A percentile compares a stretch with the other conserved stretches of the same genome.
These are phyloP conservation scores for Malacoctenus gilli DNA, from an alignment of 2,797 vertebrate genomes.

Conservation along the genomic window DNA sequence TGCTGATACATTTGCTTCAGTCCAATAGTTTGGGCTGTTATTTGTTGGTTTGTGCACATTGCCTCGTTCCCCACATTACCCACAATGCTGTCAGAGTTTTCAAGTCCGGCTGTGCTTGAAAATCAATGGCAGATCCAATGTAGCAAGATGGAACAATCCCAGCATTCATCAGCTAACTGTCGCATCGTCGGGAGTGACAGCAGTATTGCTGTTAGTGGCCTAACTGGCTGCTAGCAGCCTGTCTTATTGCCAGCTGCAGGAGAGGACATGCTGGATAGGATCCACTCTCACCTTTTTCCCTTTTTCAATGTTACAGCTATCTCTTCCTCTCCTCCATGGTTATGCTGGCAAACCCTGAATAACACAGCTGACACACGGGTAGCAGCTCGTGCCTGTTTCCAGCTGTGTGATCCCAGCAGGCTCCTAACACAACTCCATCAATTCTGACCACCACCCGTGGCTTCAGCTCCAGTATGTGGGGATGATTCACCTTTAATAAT, in stretches of 20 bases:
- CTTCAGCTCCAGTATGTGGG: slow-evolving; percentile 9
- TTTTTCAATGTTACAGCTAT: background rate
- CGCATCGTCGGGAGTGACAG: no score
- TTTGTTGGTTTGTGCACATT: slow-evolving; percentile 13
- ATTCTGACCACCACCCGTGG: slow-evolving; percentile 10
- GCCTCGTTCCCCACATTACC: no score
- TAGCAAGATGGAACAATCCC: no score
- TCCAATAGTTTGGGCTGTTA: slow-evolving; percentile 7
- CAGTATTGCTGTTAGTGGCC: background rate
- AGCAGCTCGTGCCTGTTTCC: slow-evolving; percentile 16
- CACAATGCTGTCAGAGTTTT: no score
- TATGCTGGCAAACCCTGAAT: background rate
- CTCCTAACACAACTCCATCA: slow-evolving; percentile 13
- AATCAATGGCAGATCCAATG: slow-evolving; percentile 6
- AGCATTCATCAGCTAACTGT: no score
- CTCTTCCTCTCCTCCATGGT: no score
- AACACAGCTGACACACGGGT: slow-evolving; percentile 13
- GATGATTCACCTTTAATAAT: slow-evolving; percentile 1
- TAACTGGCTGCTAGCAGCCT: no score
- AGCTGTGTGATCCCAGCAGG: slow-evolving; percentile 3
- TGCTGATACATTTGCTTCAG: slow-evolving; percentile 4
- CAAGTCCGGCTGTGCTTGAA: slow-evolving; percentile 1
- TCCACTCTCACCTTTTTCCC: background rate
- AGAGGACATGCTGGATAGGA: background rate
- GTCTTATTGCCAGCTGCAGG: background rate